phyloP scores from a whole-genome alignment of 2,797 vertebrate genomes.

The Rhynchonycteris naso region DNA sequence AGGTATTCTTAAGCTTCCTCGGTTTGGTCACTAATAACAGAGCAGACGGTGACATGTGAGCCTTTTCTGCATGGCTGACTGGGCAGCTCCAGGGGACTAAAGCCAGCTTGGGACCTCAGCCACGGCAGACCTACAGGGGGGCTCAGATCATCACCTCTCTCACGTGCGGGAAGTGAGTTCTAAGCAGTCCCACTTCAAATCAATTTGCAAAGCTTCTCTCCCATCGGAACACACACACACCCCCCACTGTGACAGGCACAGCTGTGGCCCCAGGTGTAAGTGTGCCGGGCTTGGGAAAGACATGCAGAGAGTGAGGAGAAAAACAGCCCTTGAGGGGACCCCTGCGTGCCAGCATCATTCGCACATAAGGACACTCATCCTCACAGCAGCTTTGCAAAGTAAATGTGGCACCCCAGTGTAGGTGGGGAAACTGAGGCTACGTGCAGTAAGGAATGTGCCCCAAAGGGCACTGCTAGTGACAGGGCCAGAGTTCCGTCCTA shows the following conservation, averaged over 20 bases:
- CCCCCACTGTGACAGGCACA: fast-evolving
- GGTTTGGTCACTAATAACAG: slow-evolving; percentile 74
- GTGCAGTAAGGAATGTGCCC: background rate
- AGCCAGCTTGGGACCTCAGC: slow-evolving; percentile 64
- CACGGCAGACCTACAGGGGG: slow-evolving; percentile 49
- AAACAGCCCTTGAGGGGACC: background rate
- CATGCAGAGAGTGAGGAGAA: fast-evolving
- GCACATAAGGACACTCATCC: too few relatives aligned
- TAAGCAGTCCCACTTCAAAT: slow-evolving; percentile 55
- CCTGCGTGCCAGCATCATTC: background rate
- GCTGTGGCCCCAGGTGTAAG: background rate
- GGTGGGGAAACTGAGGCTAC: background rate
- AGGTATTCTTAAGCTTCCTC: slow-evolving; percentile 71
- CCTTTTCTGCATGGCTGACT: slow-evolving; percentile 81
- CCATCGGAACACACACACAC: background rate
- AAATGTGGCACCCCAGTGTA: background rate
- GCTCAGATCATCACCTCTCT: slow-evolving; percentile 59
- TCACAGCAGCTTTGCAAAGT: too few relatives aligned
- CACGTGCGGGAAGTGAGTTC: slow-evolving; percentile 66
- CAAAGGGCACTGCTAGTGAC: background rate
- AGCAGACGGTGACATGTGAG: slow-evolving; percentile 77
- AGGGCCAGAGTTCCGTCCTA: background rate
- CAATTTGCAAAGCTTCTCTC: slow-evolving; percentile 37
- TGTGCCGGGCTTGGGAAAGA: background rate
- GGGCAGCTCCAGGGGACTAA: slow-evolving; percentile 59